Percentiles rank a stretch among this genome's conserved stretches.
phyloP scores from a whole-genome alignment of 1,140 invertebrate genomes.

The Drosophila busckii region DNA sequence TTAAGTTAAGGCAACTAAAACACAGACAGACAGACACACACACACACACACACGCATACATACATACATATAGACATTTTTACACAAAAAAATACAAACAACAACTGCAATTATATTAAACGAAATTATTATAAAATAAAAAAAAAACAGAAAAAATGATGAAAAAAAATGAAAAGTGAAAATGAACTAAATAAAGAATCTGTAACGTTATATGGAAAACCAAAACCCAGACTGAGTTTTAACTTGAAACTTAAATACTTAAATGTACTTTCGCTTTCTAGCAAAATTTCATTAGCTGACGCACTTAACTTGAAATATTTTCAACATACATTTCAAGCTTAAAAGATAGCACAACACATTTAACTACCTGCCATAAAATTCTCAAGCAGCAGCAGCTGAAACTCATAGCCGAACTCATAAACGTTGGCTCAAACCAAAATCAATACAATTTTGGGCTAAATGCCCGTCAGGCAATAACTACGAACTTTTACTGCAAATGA shows the following conservation, averaged over 20 bases:
- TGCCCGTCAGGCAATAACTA: conserved; percentile 21
- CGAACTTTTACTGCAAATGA: conserved; percentile 64
- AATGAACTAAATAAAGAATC: conserved; percentile 73
- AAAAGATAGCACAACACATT: conserved; percentile 8
- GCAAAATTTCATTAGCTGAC: conserved; percentile 31
- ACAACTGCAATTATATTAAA: conserved; percentile 75
- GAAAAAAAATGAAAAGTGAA: conserved; percentile 40
- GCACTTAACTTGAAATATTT: conserved; percentile 39
- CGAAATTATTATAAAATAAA: conserved; percentile 69
- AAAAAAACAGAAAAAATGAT: conserved; percentile 48
- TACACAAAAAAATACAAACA: conserved; percentile 22
- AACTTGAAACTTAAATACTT: too few relatives aligned
- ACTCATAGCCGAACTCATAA: conserved; percentile 17
- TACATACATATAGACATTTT: conserved; percentile 31
- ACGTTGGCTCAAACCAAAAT: conserved; percentile 35
- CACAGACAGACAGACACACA: conserved; percentile 15
- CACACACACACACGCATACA: conserved; percentile 27
- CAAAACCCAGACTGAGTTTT: too few relatives aligned
- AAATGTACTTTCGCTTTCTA: conserved; percentile 5
- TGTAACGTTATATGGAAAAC: conserved; percentile 78
- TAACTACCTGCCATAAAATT: conserved; percentile 51
- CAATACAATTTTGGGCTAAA: conserved; percentile 42
- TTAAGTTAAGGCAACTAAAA: conserved; percentile 57
- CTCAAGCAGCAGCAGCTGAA: background rate
- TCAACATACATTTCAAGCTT: conserved; percentile 10